phyloP scores from a whole-genome alignment of 2,888 invertebrate genomes.

The Acanthoscelides obtectus region DNA sequence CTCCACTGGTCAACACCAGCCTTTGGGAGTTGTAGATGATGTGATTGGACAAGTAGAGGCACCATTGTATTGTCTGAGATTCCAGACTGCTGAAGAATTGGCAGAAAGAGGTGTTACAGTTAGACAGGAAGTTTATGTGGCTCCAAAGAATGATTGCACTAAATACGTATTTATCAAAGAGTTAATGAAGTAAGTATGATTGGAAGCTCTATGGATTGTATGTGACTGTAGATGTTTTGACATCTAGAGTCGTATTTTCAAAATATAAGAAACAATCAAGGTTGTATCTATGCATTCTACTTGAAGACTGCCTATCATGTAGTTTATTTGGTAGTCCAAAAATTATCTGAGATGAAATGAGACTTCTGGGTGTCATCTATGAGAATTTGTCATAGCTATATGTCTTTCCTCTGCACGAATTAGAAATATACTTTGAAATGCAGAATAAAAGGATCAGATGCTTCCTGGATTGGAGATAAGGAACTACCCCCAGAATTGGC shows the following conservation, averaged over 20 bases:
- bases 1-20: conserved; percentile 68
- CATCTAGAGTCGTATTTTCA: not conserved
- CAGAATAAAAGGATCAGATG: conserved; percentile 81
- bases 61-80: conserved; percentile 87
- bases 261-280: too few relatives aligned
- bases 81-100: conserved; percentile 77
- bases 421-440: too few relatives aligned
- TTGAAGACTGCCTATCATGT: too few relatives aligned
- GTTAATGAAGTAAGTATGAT: conserved; percentile 59
- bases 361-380: too few relatives aligned
- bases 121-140: conserved; percentile 76
- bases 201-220: not conserved
- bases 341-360: too few relatives aligned
- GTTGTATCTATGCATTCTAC: too few relatives aligned
- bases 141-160: conserved; percentile 73
- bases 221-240: not conserved
- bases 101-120: conserved; percentile 58
- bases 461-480: conserved; percentile 78
- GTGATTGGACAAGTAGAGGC: conserved; percentile 82
- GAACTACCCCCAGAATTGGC: conserved; percentile 69
- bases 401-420: too few relatives aligned
- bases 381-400: too few relatives aligned
- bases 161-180: conserved; percentile 70
- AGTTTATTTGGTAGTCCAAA: too few relatives aligned
- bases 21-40: conserved; percentile 82